A percentile compares a stretch with the other conserved stretches of the same genome.
Evolutionary conservation across 2,888 invertebrate genomes (phyloP).

Genomic region (Cremastinae sp.): DNA sequence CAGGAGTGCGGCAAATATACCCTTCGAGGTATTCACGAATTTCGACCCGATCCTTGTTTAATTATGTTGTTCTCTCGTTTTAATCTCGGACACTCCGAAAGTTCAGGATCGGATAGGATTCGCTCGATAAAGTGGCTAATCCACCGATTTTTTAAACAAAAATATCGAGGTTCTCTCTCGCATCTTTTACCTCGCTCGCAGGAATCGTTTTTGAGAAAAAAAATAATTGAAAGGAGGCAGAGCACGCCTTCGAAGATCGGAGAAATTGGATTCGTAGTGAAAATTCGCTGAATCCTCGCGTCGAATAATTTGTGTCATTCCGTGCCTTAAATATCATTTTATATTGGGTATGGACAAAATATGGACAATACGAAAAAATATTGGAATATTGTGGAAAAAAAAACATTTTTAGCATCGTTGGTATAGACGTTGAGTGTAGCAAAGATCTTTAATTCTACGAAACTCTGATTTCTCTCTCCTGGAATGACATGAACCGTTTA

Average conservation of each 20-base stretch:
- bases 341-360: constrained; percentile 18
- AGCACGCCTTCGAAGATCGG: constrained; percentile 25
- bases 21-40: constrained; percentile 16
- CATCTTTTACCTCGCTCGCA: background rate
- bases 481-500: background rate
- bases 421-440: constrained; percentile 23
- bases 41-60: constrained; percentile 38
- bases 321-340: constrained; percentile 21
- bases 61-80: constrained; percentile 49
- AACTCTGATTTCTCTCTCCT: constrained; percentile 23
- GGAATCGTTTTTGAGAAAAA: background rate
- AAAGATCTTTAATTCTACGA: constrained; percentile 38
- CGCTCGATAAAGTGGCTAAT: constrained; percentile 27
- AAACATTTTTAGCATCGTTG: background rate
- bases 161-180: constrained; percentile 36
- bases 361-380: background rate
- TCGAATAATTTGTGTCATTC: constrained; percentile 10
- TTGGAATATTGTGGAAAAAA: background rate
- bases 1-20: constrained; percentile 16
- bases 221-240: constrained; percentile 24
- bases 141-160: constrained; percentile 48
- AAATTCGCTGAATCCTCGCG: constrained; percentile 9
- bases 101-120: constrained; percentile 13
- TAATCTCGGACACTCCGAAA: constrained; percentile 44
- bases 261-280: constrained; percentile 6